These are phyloP conservation scores for Sporophila hypoxantha DNA, from an alignment of 2,113 vertebrate species.

Conservation along the genomic window DNA sequence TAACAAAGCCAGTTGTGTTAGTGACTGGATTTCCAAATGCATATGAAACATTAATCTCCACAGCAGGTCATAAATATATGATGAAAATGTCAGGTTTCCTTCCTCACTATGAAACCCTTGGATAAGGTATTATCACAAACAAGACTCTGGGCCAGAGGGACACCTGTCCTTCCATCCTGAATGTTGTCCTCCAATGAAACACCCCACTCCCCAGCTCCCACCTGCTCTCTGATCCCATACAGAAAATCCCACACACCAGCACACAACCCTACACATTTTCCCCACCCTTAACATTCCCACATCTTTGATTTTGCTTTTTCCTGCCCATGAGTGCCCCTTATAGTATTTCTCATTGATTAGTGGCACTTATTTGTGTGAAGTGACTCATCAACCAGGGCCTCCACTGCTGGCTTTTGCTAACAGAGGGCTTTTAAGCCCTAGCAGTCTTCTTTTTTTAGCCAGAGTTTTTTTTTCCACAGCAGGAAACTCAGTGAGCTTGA, in stretches of 20 bases:
- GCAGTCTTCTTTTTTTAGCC: slow-evolving; percentile 51
- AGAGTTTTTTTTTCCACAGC: not conserved
- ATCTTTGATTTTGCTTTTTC: not conserved
- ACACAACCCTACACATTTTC: not conserved
- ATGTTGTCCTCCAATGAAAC: not conserved
- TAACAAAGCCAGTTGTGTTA: slow-evolving; percentile 14
- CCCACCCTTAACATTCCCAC: not conserved
- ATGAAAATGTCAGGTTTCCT: slow-evolving; percentile 28
- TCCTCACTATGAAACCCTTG: slow-evolving; percentile 43
- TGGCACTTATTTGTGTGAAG: slow-evolving; percentile 43
- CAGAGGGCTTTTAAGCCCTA: slow-evolving; percentile 45
- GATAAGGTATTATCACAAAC: slow-evolving; percentile 19
- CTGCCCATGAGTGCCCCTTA: not conserved
- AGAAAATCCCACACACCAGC: not conserved
- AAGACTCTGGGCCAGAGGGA: not conserved
- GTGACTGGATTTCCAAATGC: slow-evolving; percentile 49
- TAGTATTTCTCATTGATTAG: slow-evolving; percentile 30
- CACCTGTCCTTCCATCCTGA: not conserved
- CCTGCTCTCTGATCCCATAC: not conserved
- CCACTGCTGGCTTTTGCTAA: slow-evolving; percentile 25
- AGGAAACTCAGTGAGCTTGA: slow-evolving; percentile 19
- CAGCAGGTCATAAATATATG: slow-evolving; percentile 53
- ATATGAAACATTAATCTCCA: slow-evolving; percentile 50
- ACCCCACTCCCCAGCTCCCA: not conserved
- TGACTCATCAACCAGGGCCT: slow-evolving; percentile 18